Evolutionary conservation across 2,888 invertebrate genomes (phyloP).

Genomic region (Sesia apiformis): DNA sequence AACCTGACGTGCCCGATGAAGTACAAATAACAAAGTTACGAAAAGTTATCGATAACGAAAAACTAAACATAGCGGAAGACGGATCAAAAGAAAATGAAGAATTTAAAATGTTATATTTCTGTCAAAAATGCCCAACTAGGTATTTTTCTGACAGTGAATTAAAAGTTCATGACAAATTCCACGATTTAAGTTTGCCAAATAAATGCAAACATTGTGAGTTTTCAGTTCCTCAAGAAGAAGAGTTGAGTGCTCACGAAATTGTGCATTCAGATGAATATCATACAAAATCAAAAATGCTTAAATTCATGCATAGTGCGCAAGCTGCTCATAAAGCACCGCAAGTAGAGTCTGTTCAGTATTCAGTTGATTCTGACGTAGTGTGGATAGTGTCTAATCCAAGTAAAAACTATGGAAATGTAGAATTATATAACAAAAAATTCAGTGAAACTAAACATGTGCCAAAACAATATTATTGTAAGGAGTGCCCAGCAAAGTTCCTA

Average conservation of each 20-base stretch:
- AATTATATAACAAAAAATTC: constrained; percentile 26
- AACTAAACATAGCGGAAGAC: constrained; percentile 29
- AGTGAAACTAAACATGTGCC: constrained; percentile 40
- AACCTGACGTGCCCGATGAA: constrained; percentile 77
- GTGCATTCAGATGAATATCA: constrained; percentile 88
- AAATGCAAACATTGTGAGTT: constrained; percentile 86
- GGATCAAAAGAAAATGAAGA: constrained; percentile 34
- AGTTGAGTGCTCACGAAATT: constrained; percentile 79
- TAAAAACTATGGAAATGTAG: constrained; percentile 33
- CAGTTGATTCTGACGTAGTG: constrained; percentile 36
- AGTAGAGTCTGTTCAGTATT: constrained; percentile 52
- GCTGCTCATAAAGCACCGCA: constrained; percentile 78
- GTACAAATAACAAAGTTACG: constrained; percentile 74
- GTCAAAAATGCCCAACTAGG: constrained; percentile 88
- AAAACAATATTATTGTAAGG: constrained; percentile 70
- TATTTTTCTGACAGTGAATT: constrained; percentile 85
- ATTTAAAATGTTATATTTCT: constrained; percentile 78
- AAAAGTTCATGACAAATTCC: constrained; percentile 81
- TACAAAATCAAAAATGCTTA: constrained; percentile 81
- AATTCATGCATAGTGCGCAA: constrained; percentile 78
- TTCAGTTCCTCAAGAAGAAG: constrained; percentile 80
- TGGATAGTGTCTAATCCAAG: constrained; percentile 58
- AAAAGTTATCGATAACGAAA: constrained; percentile 54
- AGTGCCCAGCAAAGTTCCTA: constrained; percentile 84
- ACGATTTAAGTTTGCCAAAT: constrained; percentile 76